Percentiles rank a stretch among this genome's conserved stretches.
Evolutionary conservation across 2,797 vertebrate species (phyloP).

Genomic region (Mastacembelus armatus): DNA sequence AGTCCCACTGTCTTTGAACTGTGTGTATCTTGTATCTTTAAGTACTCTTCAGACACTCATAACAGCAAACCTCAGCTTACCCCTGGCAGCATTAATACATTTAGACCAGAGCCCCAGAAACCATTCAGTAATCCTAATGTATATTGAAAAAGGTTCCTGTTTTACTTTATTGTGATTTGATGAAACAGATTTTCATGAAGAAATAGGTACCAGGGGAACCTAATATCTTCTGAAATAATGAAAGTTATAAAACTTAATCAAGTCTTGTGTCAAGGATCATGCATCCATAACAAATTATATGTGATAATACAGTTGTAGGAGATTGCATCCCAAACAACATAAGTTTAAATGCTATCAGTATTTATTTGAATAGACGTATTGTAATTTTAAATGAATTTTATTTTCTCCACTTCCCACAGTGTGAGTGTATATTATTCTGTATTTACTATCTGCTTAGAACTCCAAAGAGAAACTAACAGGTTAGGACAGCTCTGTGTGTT

Average conservation of each 20-base stretch:
- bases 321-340: background rate
- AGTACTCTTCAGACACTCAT: background rate
- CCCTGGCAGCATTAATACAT: background rate
- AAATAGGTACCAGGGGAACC: background rate
- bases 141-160: background rate
- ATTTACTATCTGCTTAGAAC: background rate
- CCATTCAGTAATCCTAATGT: background rate
- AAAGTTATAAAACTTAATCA: background rate
- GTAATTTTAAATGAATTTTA: background rate
- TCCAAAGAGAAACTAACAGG: background rate
- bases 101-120: background rate
- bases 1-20: background rate
- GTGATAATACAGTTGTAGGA: background rate
- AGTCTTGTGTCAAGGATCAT: background rate
- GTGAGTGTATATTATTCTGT: background rate
- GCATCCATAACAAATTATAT: background rate
- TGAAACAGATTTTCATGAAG: background rate
- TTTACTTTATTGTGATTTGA: background rate
- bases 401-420: background rate
- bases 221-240: background rate
- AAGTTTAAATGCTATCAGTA: background rate
- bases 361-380: background rate
- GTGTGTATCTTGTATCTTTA: background rate
- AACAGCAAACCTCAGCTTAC: constrained; percentile 3
- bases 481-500: background rate